Conservation (phyloP, 2,888 invertebrate species). For the Pheosia tremula region DNA sequence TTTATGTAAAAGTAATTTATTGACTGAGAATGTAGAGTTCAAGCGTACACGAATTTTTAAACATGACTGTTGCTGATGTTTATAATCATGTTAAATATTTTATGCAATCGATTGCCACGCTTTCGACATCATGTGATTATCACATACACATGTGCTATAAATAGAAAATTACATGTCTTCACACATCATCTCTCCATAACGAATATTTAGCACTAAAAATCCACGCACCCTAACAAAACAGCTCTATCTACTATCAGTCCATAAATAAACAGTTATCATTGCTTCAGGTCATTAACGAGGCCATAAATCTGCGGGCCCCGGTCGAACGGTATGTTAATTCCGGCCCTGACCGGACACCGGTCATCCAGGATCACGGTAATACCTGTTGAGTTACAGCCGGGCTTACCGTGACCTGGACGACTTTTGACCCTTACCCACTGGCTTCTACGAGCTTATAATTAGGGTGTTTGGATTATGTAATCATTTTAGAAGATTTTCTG, state of each 20-base stretch:
- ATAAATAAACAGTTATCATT: conserved; percentile 46
- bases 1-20: no score
- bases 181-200: no score
- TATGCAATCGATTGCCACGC: no score
- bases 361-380: conserved; percentile 74
- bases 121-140: no score
- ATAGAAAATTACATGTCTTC: no score
- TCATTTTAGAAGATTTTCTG: neutral
- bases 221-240: neutral
- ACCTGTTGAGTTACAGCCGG: conserved; percentile 80
- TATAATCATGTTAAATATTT: no score
- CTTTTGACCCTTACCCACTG: conserved; percentile 37
- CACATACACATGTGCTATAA: no score
- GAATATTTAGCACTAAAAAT: neutral
- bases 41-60: no score
- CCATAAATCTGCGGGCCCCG: conserved; percentile 53
- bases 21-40: no score
- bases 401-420: conserved; percentile 57
- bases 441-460: conserved; percentile 34
- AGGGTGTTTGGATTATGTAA: conserved; percentile 25
- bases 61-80: no score
- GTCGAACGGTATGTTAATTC: conserved; percentile 67
- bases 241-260: conserved; percentile 27
- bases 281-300: conserved; percentile 54
- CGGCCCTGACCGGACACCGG: conserved; percentile 60